phyloP scores from a whole-genome alignment of 2,797 vertebrate species.

The Chloroceryle inda region DNA sequence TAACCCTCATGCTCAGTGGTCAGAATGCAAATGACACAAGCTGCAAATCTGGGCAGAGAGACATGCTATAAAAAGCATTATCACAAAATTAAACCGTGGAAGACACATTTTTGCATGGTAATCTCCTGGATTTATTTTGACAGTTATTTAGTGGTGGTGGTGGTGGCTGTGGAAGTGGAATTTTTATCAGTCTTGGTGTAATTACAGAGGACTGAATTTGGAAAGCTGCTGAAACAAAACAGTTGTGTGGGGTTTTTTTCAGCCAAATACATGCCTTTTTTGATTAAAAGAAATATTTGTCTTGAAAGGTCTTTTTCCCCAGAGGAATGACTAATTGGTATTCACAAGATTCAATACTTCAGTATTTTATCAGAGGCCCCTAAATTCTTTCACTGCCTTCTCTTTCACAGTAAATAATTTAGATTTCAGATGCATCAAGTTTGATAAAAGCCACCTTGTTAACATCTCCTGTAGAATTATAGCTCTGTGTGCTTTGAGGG shows the following conservation, averaged over 20 bases:
- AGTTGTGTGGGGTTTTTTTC: background rate
- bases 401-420: slow-evolving; percentile 44
- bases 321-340: slow-evolving; percentile 14
- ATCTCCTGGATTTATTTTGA: slow-evolving; percentile 40
- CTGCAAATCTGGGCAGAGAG: background rate
- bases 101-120: background rate
- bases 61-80: slow-evolving; percentile 4
- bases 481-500: background rate
- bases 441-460: slow-evolving; percentile 33
- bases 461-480: slow-evolving; percentile 3
- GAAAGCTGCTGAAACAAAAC: slow-evolving; percentile 2
- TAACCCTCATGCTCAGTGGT: background rate
- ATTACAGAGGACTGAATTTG: background rate
- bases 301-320: background rate
- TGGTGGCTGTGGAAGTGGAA: slow-evolving; percentile 1
- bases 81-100: background rate
- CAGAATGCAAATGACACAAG: slow-evolving; percentile 20
- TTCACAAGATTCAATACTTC: slow-evolving; percentile 2
- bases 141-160: slow-evolving; percentile 5
- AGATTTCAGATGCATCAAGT: slow-evolving; percentile 37
- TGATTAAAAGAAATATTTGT: slow-evolving; percentile 24
- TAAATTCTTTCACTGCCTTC: slow-evolving; percentile 24
- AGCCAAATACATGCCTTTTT: background rate
- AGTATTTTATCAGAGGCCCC: slow-evolving; percentile 36
- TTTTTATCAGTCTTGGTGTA: slow-evolving; percentile 8